phyloP scores from a whole-genome alignment of 2,797 vertebrate genomes.

The Sebastes cheni region DNA sequence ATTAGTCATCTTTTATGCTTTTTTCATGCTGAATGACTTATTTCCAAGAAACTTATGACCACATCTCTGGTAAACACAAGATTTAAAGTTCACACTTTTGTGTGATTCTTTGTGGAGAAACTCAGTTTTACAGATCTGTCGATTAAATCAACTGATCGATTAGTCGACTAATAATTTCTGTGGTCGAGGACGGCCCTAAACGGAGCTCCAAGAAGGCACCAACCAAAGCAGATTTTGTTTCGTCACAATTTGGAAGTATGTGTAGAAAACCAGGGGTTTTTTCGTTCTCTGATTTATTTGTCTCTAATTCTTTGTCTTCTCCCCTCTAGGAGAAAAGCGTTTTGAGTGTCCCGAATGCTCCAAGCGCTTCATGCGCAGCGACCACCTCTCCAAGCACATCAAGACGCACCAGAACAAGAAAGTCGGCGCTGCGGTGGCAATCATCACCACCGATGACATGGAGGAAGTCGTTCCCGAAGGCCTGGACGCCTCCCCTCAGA shows the following conservation, averaged over 20 bases:
- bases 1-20: too few relatives aligned
- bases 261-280: not conserved
- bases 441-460: constrained; percentile 98
- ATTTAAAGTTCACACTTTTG: too few relatives aligned
- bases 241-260: not conserved
- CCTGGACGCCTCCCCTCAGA: constrained; percentile 92
- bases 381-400: constrained; percentile 99
- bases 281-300: not conserved
- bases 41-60: too few relatives aligned
- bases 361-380: constrained; percentile 99
- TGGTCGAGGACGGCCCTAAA: too few relatives aligned
- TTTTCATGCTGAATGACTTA: too few relatives aligned
- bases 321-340: constrained; percentile 92
- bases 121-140: too few relatives aligned
- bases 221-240: not conserved
- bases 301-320: not conserved
- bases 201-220: not conserved
- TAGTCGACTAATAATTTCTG: too few relatives aligned
- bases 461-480: constrained; percentile 93
- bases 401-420: constrained; percentile 99
- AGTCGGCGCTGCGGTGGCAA: constrained; percentile 92
- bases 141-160: too few relatives aligned
- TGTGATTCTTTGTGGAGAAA: too few relatives aligned
- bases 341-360: constrained; percentile 99
- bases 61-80: not conserved